Evolutionary conservation across 2,888 invertebrate genomes (phyloP).

Genomic region (Rhagonycha lutea): DNA sequence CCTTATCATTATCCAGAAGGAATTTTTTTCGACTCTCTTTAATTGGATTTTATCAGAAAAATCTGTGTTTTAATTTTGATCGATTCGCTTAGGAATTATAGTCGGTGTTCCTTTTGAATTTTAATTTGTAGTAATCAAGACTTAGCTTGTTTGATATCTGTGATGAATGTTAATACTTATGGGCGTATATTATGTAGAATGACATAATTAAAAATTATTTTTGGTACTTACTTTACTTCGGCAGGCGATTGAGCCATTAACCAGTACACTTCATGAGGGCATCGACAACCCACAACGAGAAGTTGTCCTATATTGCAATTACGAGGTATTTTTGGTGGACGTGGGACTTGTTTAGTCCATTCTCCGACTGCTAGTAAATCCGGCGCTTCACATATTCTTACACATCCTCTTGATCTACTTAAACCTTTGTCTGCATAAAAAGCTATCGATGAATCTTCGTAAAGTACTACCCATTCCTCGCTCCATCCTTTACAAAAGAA

Average conservation of each 20-base stretch:
- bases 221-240: conserved; percentile 72
- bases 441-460: conserved; percentile 85
- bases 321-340: conserved; percentile 71
- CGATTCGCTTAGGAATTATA: background rate
- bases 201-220: background rate
- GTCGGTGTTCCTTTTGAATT: background rate
- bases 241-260: conserved; percentile 77
- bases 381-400: conserved; percentile 75
- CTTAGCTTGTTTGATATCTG: background rate
- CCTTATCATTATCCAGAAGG: background rate
- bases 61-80: too few species aligned
- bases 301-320: conserved; percentile 73
- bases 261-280: conserved; percentile 76
- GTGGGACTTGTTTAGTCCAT: conserved; percentile 79
- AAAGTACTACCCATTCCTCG: conserved; percentile 82
- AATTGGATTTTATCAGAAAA: background rate
- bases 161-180: background rate
- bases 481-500: conserved; percentile 82
- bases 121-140: background rate
- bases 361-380: conserved; percentile 81
- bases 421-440: conserved; percentile 74
- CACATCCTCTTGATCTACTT: conserved; percentile 55
- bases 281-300: conserved; percentile 73
- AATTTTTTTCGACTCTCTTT: background rate
- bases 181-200: background rate